Percentiles rank a stretch among this genome's conserved stretches.
Evolutionary conservation across 2,797 vertebrate genomes (phyloP).

Genomic region (Delichon dasypus): DNA sequence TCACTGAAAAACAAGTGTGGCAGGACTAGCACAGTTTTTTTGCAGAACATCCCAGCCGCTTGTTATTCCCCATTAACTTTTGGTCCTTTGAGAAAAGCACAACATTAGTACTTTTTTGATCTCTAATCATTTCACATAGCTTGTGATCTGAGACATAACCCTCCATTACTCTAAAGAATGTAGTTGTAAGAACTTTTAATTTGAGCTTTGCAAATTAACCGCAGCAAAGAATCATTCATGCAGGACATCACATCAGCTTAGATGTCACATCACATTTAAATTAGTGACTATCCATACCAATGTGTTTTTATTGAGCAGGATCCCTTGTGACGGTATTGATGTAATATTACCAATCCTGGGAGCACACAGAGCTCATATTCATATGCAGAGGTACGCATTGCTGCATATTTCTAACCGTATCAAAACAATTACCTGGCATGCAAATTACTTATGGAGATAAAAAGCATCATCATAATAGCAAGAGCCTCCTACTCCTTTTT

Average conservation of each 20-base stretch:
- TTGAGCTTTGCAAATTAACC: slow-evolving; percentile 32
- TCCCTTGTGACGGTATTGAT: neutral
- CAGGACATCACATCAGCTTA: neutral
- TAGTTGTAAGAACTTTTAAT: slow-evolving; percentile 1
- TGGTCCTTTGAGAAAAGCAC: neutral
- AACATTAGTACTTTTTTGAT: neutral
- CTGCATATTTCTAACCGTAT: neutral
- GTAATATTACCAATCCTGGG: neutral
- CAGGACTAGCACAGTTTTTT: neutral
- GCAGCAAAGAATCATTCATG: neutral
- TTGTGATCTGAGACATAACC: neutral
- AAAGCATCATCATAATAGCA: neutral
- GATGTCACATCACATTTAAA: neutral
- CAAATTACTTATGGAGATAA: neutral
- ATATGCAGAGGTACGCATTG: neutral
- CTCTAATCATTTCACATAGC: neutral
- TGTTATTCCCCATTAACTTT: neutral
- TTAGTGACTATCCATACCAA: neutral
- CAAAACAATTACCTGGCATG: neutral
- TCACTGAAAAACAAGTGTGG: neutral
- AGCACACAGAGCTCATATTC: neutral
- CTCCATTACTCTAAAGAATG: neutral
- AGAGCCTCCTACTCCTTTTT: neutral
- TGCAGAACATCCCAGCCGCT: neutral
- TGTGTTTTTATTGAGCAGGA: neutral